These are phyloP conservation scores for Apomyelois bistriatella DNA, from an alignment of 2,888 invertebrate species.

Conservation along the genomic window DNA sequence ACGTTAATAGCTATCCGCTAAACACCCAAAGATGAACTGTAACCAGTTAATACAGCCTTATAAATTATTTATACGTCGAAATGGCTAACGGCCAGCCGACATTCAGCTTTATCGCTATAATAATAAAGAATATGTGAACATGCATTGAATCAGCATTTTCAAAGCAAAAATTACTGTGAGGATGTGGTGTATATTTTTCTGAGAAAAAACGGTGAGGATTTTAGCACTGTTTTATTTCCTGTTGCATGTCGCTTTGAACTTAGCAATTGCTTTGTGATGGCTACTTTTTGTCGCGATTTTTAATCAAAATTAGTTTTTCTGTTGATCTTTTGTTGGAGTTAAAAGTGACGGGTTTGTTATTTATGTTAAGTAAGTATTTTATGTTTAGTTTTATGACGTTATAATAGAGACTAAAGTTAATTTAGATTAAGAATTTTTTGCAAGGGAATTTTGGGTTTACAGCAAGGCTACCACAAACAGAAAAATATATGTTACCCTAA, in stretches of 20 bases:
- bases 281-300: background rate
- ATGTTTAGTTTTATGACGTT: too few relatives aligned
- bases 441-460: too few relatives aligned
- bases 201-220: background rate
- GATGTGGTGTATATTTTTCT: background rate
- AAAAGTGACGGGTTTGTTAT: too few relatives aligned
- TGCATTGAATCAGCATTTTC: background rate
- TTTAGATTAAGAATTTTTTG: too few relatives aligned
- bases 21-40: background rate
- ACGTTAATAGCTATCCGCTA: background rate
- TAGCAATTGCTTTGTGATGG: background rate
- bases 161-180: constrained; percentile 5
- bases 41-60: constrained; percentile 5
- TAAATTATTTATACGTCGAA: constrained; percentile 18
- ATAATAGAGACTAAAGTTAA: too few relatives aligned
- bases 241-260: background rate
- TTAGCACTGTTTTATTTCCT: background rate
- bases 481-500: too few relatives aligned
- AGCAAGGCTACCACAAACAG: too few relatives aligned
- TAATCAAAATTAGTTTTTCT: too few relatives aligned
- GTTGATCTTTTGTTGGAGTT: too few relatives aligned
- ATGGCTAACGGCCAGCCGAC: background rate
- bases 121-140: background rate
- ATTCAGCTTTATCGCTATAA: background rate
- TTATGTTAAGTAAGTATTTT: too few relatives aligned